Conservation (phyloP, 2,888 invertebrate genomes). For the Drosophila merina region DNA sequence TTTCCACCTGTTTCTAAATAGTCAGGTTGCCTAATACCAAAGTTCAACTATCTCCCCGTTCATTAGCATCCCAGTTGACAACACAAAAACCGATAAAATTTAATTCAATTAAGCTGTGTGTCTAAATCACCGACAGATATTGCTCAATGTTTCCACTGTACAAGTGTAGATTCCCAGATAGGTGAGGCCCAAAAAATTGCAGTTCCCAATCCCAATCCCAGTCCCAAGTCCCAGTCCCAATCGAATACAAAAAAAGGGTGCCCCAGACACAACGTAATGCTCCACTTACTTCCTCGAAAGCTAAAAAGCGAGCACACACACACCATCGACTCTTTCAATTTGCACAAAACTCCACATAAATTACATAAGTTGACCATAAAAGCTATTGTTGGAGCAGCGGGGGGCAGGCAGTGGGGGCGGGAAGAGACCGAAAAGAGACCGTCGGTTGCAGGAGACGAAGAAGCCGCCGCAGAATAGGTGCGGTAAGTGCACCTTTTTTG, state of each 20-base stretch:
- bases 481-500: conserved; percentile 43
- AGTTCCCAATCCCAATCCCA: conserved; percentile 26
- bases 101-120: conserved; percentile 23
- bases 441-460: conserved; percentile 26
- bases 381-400: not conserved
- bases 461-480: conserved; percentile 28
- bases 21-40: conserved; percentile 22
- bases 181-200: conserved; percentile 16
- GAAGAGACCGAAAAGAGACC: conserved; percentile 10
- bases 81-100: conserved; percentile 18
- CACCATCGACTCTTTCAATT: conserved; percentile 71
- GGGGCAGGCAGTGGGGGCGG: not conserved
- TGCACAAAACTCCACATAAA: conserved; percentile 78
- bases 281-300: conserved; percentile 72
- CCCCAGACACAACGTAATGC: conserved; percentile 70
- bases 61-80: not conserved
- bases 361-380: conserved; percentile 67
- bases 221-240: not conserved
- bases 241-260: conserved; percentile 53
- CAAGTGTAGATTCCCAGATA: conserved; percentile 20
- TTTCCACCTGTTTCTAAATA: conserved; percentile 8
- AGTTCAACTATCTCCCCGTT: conserved; percentile 4
- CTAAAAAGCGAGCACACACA: conserved; percentile 20
- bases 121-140: conserved; percentile 11
- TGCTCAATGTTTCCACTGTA: conserved; percentile 29